Base-by-base conservation (phyloP, 2,113 vertebrate species). In the Hassar affinis region DNA sequence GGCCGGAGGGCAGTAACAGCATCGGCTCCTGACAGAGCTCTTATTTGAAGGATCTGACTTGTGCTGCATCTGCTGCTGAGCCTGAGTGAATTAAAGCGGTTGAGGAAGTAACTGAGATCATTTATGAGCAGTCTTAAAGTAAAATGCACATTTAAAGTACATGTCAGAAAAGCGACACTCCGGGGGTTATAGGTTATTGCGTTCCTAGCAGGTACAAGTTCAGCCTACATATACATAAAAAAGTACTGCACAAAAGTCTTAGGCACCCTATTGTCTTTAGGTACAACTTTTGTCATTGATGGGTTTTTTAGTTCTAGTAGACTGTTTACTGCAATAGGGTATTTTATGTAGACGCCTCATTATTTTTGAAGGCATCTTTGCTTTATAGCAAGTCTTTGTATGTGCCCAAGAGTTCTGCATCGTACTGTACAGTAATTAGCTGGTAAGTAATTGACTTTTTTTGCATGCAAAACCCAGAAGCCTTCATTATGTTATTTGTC, bases 1-100 rank as follows among this genome's bases (percentile, higher is more conserved):
- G 98, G 97, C 81, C 98, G 94, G 87, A 99, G 92, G n/a, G 98
- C 98, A 79, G 95, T 97, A 87, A 96, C 88, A 20, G 96, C 95
- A 82, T 99, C 97, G 11, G 96, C 96, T 52, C 95, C 97, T 0
- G 97, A 97, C 61, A 99, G 91, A 71, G 90, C 64, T 90, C 97
- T 95, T 14, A 91, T 90, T 80, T 91, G 94, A 85, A 93, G 83
- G 47, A 94, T n/a, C 25, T 88, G 88, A 0, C 89, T 81, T 33
- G 90, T 81, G 54, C 91, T 1, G 33, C 81, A 86, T 88, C 88
- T 88, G 93, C 93, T 93, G 93, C 94, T 87, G 75, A 94, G 86
- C 84, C 97, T 98, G 85, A 5, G 91, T 92, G 33, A 59, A 30
- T 25, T 30, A 25, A 52, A 89, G 6, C 85, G 8, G 22, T 61